These are phyloP conservation scores for Amphiduros pacificus DNA, from an alignment of 2,888 invertebrate species.

Conservation along the genomic window DNA sequence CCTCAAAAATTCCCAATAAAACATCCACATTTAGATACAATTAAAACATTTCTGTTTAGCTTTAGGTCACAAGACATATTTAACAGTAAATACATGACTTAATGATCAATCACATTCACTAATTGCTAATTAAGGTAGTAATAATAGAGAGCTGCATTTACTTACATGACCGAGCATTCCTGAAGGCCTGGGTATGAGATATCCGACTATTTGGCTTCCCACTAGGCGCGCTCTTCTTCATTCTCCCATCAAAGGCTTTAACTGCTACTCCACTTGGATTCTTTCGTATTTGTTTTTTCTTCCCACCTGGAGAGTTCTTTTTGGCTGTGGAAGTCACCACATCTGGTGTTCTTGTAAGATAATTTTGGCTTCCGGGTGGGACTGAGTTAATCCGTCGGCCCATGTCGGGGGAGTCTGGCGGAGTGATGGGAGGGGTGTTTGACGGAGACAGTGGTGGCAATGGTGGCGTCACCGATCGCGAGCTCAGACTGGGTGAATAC, in stretches of 20 bases:
- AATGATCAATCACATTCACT: no score
- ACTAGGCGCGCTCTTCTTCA: constrained; percentile 3
- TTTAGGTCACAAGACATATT: no score
- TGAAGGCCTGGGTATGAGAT: neutral
- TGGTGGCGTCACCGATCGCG: constrained; percentile 40
- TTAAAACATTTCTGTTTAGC: no score
- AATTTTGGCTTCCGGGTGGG: no score
- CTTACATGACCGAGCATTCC: neutral
- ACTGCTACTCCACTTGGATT: neutral
- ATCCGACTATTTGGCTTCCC: neutral
- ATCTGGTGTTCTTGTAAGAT: constrained; percentile 14
- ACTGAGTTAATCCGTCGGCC: no score
- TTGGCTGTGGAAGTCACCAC: constrained; percentile 19
- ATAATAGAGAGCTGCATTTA: no score
- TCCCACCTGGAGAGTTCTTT: constrained; percentile 1
- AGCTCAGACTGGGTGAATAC: constrained; percentile 13
- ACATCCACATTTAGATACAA: no score
- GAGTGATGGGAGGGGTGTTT: constrained; percentile 36
- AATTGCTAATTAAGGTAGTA: no score
- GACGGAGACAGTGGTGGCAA: constrained; percentile 43
- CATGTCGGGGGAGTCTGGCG: constrained; percentile 18
- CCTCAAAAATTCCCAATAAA: no score
- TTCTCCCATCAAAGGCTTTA: constrained; percentile 15
- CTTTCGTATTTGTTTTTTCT: constrained; percentile 5
- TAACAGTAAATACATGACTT: no score